Evolutionary conservation across 2,113 vertebrate species (phyloP), one percentile per base, ranked within the genome.

Genomic region (Chaetops frenatus): DNA sequence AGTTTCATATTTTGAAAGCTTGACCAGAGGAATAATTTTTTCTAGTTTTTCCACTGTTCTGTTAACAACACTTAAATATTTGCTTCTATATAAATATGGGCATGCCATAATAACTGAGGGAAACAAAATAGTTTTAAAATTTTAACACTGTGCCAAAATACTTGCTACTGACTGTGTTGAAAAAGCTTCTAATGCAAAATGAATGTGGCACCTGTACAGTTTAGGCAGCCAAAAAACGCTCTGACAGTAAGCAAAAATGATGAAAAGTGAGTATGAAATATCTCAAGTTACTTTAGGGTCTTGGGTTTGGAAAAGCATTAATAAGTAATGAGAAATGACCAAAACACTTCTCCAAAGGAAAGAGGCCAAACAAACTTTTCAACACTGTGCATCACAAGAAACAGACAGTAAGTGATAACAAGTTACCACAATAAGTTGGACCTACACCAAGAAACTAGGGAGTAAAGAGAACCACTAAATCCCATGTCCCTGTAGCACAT

Each of bases 141-240:
- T 84, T 88, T 78, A 90, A 54, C 22, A 70, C 24, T 80, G 28
- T 29, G 10, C 35, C 60, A 90, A 80, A 71, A 90, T 60, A 78
- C n/a, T 81, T 88, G 67, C 31, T 74, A 83, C n/a, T 38, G 28
- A 82, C 79, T 35, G 24, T 44, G 35, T 13, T 61, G n/a, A 57
- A 88, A 91, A 90, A 86, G 31, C 60, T 83, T 92, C 56, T 67
- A 88, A 93, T 93, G 60, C 62, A 96, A 97, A 95, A 94, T 93
- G 60, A 88, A 95, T 83, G 79, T 33, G 44, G 42, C 60, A 86
- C 56, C 76, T 92, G 60, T 57, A 56, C 19, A 48, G 38, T 66
- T 17, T 76, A 25, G 12, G 71, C 3, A 22, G 79, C 56, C 56
- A 94, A 83, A 88, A 54, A 50, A 10, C 6, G 53, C 44, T 56